Percentiles rank a stretch among this genome's conserved stretches.
These are phyloP conservation scores for Sinocyclocheilus grahami DNA, from an alignment of 2,113 vertebrate genomes.

Conservation along the genomic window DNA sequence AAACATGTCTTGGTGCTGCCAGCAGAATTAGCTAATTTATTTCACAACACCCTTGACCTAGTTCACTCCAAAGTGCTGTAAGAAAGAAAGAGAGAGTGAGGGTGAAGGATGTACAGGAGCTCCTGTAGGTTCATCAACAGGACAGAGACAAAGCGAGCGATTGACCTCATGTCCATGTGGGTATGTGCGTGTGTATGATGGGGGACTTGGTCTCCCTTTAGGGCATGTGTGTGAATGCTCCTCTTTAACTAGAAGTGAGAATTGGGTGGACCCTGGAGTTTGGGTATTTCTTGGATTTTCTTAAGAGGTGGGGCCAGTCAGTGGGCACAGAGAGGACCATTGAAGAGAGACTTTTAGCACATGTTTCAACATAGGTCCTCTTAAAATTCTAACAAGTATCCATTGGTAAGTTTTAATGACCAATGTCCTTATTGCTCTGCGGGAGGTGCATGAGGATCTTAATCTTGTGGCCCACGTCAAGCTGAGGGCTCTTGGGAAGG, in stretches of 20 bases:
- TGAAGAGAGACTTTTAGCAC: slow-evolving; percentile 22
- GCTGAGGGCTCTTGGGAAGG: slow-evolving; percentile 25
- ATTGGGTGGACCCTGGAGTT: slow-evolving; percentile 17
- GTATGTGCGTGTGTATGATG: not conserved
- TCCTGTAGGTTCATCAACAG: not conserved
- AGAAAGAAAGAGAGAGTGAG: slow-evolving; percentile 19
- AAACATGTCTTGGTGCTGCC: slow-evolving; percentile 41
- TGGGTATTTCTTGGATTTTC: slow-evolving; percentile 35
- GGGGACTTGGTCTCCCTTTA: slow-evolving; percentile 3
- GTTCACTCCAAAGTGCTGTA: not conserved
- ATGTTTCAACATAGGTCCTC: not conserved
- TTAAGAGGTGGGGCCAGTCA: slow-evolving; percentile 16
- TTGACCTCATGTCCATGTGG: slow-evolving; percentile 35
- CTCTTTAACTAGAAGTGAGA: slow-evolving; percentile 32
- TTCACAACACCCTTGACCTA: slow-evolving; percentile 35
- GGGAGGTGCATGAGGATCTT: not conserved
- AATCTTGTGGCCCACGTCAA: not conserved
- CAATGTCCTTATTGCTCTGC: not conserved
- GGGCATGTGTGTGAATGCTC: slow-evolving; percentile 35
- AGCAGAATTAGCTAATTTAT: slow-evolving; percentile 40
- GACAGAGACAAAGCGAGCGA: slow-evolving; percentile 32
- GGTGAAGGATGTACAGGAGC: not conserved
- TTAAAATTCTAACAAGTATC: not conserved
- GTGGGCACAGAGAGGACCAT: slow-evolving; percentile 30
- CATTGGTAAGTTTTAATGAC: not conserved